These are phyloP conservation scores for Pelvicachromis taeniatus DNA, from an alignment of 2,113 vertebrate species.

Conservation along the genomic window DNA sequence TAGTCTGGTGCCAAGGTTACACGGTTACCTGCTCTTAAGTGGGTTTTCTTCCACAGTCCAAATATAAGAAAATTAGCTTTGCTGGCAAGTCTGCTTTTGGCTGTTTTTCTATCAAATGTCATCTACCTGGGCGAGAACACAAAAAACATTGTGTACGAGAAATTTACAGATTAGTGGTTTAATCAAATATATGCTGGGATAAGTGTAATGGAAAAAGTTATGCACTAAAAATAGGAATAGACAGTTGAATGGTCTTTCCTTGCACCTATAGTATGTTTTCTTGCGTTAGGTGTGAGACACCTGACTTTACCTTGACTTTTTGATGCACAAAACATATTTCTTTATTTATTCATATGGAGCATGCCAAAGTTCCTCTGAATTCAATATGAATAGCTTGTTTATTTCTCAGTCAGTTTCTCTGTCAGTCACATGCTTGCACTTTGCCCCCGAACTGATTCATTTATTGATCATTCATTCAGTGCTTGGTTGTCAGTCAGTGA, in stretches of 20 bases:
- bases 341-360: not conserved
- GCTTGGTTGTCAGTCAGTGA: conserved; percentile 10
- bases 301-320: not conserved
- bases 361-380: not conserved
- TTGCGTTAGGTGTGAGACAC: not conserved
- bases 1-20: not conserved
- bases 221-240: not conserved
- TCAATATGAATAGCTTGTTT: not conserved
- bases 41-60: not conserved
- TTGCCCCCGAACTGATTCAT: conserved; percentile 22
- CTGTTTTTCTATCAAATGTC: not conserved
- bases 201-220: not conserved
- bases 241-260: not conserved
- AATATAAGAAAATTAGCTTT: not conserved
- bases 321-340: not conserved
- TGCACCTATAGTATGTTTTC: not conserved
- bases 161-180: not conserved
- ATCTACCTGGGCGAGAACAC: not conserved
- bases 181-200: not conserved
- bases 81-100: not conserved
- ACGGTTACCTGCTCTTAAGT: not conserved
- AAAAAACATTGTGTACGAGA: not conserved
- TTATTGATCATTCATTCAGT: conserved; percentile 28
- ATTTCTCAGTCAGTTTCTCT: not conserved
- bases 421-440: conserved; percentile 11